Percentiles rank a stretch among this genome's conserved stretches.
These are phyloP conservation scores for Erebia epiphron DNA, from an alignment of 2,888 invertebrate genomes.

Conservation along the genomic window DNA sequence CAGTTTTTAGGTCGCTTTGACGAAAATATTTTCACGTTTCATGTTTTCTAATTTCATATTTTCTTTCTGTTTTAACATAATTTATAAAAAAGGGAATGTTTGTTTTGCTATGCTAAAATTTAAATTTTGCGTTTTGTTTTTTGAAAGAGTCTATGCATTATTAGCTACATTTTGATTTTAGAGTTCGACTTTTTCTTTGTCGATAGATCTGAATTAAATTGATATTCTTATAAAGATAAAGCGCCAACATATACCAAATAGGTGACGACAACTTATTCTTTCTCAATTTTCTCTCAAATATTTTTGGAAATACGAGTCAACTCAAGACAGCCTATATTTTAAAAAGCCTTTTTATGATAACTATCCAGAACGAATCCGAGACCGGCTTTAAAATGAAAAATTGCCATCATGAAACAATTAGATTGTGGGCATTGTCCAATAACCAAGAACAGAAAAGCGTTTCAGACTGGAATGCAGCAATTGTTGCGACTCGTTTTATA, in stretches of 20 bases:
- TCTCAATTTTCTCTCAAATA: background rate
- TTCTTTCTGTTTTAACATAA: constrained; percentile 49
- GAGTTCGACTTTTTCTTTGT: background rate
- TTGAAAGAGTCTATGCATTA: background rate
- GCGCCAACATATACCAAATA: background rate
- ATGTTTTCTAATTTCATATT: constrained; percentile 55
- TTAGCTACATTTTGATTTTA: background rate
- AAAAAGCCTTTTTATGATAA: background rate
- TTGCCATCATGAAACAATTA: constrained; percentile 35
- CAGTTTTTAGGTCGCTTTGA: constrained; percentile 69
- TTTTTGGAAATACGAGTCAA: background rate
- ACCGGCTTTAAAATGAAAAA: constrained; percentile 23
- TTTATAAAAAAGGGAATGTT: constrained; percentile 23
- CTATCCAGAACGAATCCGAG: background rate
- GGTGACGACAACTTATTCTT: background rate
- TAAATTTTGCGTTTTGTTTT: background rate
- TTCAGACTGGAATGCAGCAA: constrained; percentile 72
- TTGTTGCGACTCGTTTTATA: constrained; percentile 70
- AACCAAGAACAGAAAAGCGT: constrained; percentile 50
- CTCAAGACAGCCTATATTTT: background rate
- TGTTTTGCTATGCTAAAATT: background rate
- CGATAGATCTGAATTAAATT: background rate
- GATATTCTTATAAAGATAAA: too few species aligned
- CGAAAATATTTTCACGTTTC: constrained; percentile 68
- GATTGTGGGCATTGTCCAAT: constrained; percentile 45